Evolutionary conservation across 1,140 invertebrate genomes (phyloP).

Genomic region (Latrodectus geometricus): DNA sequence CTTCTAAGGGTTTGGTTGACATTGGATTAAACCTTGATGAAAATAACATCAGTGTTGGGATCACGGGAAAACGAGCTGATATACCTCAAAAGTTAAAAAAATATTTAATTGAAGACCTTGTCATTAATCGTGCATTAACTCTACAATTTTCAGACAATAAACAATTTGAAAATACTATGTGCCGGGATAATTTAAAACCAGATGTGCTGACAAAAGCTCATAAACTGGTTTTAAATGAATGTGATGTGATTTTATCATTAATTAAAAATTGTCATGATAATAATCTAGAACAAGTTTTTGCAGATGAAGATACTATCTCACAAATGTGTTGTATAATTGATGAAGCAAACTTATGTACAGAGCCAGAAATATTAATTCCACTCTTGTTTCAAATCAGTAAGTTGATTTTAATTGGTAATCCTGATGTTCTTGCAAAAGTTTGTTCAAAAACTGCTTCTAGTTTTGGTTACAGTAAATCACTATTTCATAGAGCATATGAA

Average conservation of each 20-base stretch:
- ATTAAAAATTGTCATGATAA: constrained; percentile 27
- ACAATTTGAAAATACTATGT: background rate
- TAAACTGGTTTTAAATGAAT: constrained; percentile 16
- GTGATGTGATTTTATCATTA: constrained; percentile 45
- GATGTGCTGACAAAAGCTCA: background rate
- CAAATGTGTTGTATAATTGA: constrained; percentile 51
- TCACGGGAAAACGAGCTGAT: constrained; percentile 20
- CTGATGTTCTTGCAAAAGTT: constrained; percentile 48
- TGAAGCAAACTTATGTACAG: constrained; percentile 50
- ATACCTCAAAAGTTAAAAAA: constrained; percentile 20
- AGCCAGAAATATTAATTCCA: constrained; percentile 55
- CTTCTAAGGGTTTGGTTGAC: constrained; percentile 24
- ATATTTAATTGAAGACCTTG: constrained; percentile 38
- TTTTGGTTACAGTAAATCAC: constrained; percentile 29
- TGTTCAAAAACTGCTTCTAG: constrained; percentile 32
- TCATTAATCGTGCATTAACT: background rate
- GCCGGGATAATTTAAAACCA: background rate
- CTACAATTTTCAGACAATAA: background rate
- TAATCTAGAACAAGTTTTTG: constrained; percentile 11
- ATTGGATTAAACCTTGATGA: constrained; percentile 15
- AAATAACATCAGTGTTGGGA: constrained; percentile 9
- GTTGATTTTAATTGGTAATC: constrained; percentile 55
- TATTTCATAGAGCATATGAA: constrained; percentile 53
- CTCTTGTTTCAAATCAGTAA: constrained; percentile 50
- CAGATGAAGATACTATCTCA: constrained; percentile 4